These are phyloP conservation scores for Athalia rosae DNA, from an alignment of 2,888 invertebrate genomes.

Conservation along the genomic window DNA sequence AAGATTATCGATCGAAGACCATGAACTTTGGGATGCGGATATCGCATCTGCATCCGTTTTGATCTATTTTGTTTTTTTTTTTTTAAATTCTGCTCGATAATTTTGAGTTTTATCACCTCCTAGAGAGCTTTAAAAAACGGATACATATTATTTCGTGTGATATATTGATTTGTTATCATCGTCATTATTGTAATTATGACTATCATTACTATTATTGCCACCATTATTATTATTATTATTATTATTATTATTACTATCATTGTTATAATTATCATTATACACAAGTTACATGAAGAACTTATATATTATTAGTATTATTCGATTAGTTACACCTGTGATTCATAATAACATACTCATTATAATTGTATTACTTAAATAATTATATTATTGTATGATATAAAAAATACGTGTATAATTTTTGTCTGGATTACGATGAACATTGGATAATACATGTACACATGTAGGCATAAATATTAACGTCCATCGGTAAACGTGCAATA, in stretches of 20 bases:
- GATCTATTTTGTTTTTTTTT: neutral
- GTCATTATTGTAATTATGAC: slow-evolving; percentile 3
- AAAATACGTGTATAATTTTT: neutral
- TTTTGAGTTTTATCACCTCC: neutral
- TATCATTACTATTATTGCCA: slow-evolving; percentile 4
- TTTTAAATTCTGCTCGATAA: neutral
- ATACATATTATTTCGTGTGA: slow-evolving; percentile 71
- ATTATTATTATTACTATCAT: slow-evolving; percentile 13
- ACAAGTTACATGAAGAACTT: neutral
- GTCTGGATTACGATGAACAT: neutral
- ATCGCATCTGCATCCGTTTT: no score
- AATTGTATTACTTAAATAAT: neutral
- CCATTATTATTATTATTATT: neutral
- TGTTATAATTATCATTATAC: slow-evolving; percentile 16
- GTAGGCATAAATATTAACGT: no score
- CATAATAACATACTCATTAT: neutral
- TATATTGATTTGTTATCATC: slow-evolving; percentile 67
- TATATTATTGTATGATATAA: no score
- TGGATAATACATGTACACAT: no score
- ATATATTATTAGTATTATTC: neutral
- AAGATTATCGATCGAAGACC: no score
- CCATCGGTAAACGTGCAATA: slow-evolving; percentile 24
- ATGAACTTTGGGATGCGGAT: no score
- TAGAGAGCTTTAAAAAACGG: slow-evolving; percentile 49
- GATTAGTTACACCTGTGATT: neutral